phyloP scores from a whole-genome alignment of 2,113 vertebrate genomes.

The Leucoraja erinaceus region DNA sequence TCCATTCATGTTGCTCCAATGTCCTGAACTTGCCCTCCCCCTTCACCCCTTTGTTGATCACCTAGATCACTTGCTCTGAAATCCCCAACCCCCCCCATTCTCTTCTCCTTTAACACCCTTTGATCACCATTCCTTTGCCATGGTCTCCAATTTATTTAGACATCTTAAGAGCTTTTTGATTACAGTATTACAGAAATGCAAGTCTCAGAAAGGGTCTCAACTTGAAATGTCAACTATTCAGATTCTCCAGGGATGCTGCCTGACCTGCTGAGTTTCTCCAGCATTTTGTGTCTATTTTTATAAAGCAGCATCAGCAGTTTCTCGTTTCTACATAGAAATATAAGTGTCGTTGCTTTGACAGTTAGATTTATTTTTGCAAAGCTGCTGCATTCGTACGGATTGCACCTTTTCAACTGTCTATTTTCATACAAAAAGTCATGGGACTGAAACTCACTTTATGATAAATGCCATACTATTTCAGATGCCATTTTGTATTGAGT shows the following conservation, averaged over 20 bases:
- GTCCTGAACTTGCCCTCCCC: neutral
- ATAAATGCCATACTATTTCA: neutral
- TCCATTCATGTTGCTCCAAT: neutral
- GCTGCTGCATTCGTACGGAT: neutral
- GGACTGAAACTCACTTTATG: neutral
- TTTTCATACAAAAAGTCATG: neutral
- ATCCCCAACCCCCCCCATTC: neutral
- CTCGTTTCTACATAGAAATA: too few species aligned
- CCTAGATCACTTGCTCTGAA: neutral
- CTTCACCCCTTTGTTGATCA: neutral
- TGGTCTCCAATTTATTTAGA: neutral
- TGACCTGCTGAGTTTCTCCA: too few species aligned
- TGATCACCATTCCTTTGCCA: neutral
- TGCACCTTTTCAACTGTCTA: neutral
- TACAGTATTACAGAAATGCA: too few species aligned
- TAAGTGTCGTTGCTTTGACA: too few species aligned
- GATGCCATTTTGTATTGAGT: neutral
- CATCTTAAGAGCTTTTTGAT: neutral
- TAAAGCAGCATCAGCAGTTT: too few species aligned
- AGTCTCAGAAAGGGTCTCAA: too few species aligned
- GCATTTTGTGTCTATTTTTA: too few species aligned
- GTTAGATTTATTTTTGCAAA: too few species aligned
- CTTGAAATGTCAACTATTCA: too few species aligned
- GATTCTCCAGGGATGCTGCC: too few species aligned
- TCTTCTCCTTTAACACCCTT: neutral